Evolutionary conservation across 2,113 vertebrate genomes (phyloP), one percentile per base, ranked within the genome.

Genomic region (Ceyx margarethae): DNA sequence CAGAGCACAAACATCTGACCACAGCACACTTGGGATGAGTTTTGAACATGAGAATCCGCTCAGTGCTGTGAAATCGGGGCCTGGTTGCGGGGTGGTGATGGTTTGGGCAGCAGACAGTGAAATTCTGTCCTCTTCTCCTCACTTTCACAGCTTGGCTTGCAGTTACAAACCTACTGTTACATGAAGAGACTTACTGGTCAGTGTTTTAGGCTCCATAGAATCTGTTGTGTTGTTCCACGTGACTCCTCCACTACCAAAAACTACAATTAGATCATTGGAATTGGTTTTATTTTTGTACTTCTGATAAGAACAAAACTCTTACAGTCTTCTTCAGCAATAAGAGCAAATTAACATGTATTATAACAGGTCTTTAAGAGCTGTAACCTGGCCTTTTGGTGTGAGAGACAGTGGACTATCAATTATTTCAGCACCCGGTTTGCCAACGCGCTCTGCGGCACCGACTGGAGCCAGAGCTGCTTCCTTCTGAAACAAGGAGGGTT

Each of bases 281-380:
- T 69, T 64, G 53, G 54, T 66, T 94, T 90, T 95, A 33, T 87
- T 85, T 97, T 93, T 91, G 56, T 88, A 20, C 26, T 80, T 84
- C 42, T 58, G 64, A 57, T 67, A 91, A 81, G 66, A 86, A 73
- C 79, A 87, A 72, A 72, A 57, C 71, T 57, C 48, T 83, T 86
- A 43, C 5, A 69, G 74, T 75, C 72, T 81, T 20, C 51, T 43
- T 46, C 68, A 96, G 77, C 85, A 64, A 78, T 91, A 90, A 60
- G 26, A 91, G 84, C 57, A 81, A 94, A 79, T 87, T 65, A 91
- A 60, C 54, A 73, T 28, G 5, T 21, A 13, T 46, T 40, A 50
- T 28, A 78, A 84, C 61, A 19, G 56, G 20, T 75, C 90, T 93
- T 66, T 28, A 43, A 58, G 57, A 45, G 23, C 71, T 35, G 26